Conservation (phyloP, 2,797 vertebrate species). For the Esox masquinongy region DNA sequence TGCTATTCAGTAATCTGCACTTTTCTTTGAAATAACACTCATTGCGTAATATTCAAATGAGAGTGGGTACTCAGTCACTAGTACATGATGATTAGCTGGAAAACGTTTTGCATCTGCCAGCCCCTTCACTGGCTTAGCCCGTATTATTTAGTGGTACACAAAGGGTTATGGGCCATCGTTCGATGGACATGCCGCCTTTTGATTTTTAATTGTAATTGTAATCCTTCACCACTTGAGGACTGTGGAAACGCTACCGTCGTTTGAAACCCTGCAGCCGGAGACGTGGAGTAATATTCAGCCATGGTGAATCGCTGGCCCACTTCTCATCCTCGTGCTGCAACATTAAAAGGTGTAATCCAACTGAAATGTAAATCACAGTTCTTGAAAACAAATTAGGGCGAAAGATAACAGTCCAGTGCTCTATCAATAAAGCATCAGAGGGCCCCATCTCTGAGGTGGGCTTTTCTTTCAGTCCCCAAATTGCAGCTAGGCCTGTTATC, state of each 20-base stretch:
- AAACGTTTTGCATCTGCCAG: constrained; percentile 69
- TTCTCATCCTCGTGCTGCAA: constrained; percentile 69
- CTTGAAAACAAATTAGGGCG: constrained; percentile 90
- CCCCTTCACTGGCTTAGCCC: constrained; percentile 32
- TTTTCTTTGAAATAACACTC: constrained; percentile 78
- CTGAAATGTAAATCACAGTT: constrained; percentile 95
- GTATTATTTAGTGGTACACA: constrained; percentile 72
- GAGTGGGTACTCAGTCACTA: constrained; percentile 54
- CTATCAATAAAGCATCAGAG: constrained; percentile 78
- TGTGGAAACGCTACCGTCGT: constrained; percentile 73
- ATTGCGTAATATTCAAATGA: constrained; percentile 77
- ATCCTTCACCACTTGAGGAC: constrained; percentile 84
- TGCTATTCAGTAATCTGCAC: constrained; percentile 67
- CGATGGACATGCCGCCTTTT: constrained; percentile 79
- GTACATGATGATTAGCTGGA: constrained; percentile 68
- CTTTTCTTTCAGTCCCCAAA: constrained; percentile 78
- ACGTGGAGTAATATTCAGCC: constrained; percentile 67
- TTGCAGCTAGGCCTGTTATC: constrained; percentile 66
- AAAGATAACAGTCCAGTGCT: constrained; percentile 81
- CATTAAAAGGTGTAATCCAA: constrained; percentile 92
- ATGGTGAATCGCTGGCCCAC: constrained; percentile 63
- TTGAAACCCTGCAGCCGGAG: constrained; percentile 80
- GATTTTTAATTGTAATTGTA: constrained; percentile 93
- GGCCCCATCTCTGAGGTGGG: constrained; percentile 56
- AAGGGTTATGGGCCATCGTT: constrained; percentile 77